These are phyloP conservation scores for Micronisus gabar DNA, from an alignment of 2,113 vertebrate genomes.

Conservation along the genomic window DNA sequence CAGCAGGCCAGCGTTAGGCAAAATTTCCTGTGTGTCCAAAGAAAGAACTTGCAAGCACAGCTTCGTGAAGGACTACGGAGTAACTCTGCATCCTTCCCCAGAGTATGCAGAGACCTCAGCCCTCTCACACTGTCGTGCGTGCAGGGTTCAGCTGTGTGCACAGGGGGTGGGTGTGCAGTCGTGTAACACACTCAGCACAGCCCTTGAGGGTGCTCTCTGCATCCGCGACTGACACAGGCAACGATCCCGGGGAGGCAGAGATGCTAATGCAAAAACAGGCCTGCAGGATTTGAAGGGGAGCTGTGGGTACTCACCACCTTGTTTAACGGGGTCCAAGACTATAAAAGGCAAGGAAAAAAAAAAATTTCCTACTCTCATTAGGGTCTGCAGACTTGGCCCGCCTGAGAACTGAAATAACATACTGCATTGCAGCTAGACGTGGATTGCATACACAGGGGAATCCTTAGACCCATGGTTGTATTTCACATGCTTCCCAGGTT, in stretches of 20 bases:
- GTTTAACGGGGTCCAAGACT: background rate
- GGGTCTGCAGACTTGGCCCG: background rate
- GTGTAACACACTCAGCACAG: no score
- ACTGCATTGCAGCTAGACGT: background rate
- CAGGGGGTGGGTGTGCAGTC: background rate
- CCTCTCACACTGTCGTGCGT: background rate
- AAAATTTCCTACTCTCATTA: background rate
- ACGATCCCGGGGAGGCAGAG: background rate
- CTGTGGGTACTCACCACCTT: background rate
- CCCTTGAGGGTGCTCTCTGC: background rate
- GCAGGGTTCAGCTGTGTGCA: background rate
- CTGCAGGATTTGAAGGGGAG: background rate
- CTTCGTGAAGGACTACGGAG: fast-evolving
- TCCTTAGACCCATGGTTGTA: background rate
- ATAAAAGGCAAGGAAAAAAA: background rate
- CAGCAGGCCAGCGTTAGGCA: background rate
- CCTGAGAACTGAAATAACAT: background rate
- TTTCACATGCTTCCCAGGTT: background rate
- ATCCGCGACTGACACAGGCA: fast-evolving
- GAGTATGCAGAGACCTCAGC: background rate
- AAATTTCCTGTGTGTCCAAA: background rate
- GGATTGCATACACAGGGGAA: background rate
- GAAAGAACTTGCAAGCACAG: background rate
- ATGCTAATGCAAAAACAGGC: background rate
- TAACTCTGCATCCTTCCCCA: background rate